phyloP scores from a whole-genome alignment of 2,797 vertebrate genomes.

The Hippopotamyrus pictus region DNA sequence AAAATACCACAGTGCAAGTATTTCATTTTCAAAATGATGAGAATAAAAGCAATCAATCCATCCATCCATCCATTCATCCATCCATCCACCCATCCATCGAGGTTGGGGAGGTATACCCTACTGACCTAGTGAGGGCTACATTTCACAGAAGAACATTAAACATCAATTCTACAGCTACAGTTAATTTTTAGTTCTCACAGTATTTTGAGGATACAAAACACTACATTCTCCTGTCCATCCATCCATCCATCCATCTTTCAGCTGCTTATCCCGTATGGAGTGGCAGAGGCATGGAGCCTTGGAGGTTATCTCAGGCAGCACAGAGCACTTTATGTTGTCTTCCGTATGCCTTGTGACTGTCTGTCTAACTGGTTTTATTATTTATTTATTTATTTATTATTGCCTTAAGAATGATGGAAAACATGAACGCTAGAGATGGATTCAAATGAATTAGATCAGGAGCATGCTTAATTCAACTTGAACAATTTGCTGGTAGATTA shows the following conservation, averaged over 20 bases:
- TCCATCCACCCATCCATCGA: not conserved
- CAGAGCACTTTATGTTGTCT: not conserved
- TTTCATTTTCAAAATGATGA: not conserved
- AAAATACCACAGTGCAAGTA: not conserved
- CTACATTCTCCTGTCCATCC: slow-evolving; percentile 26
- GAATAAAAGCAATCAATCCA: not conserved
- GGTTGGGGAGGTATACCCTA: not conserved
- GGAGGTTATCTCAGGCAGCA: not conserved
- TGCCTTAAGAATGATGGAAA: not conserved
- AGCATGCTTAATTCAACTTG: slow-evolving; percentile 23
- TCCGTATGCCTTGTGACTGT: not conserved
- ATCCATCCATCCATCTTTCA: not conserved
- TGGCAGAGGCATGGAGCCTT: slow-evolving; percentile 14
- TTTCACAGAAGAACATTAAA: slow-evolving; percentile 37
- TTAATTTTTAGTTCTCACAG: slow-evolving; percentile 26
- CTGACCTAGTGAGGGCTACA: slow-evolving; percentile 21
- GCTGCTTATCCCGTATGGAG: not conserved
- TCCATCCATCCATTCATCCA: not conserved
- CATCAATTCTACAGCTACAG: slow-evolving; percentile 23
- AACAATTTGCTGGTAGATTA: slow-evolving; percentile 10
- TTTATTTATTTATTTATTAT: not conserved
- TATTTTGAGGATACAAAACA: slow-evolving; percentile 33
- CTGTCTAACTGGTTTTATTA: not conserved
- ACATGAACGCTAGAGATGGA: slow-evolving; percentile 22
- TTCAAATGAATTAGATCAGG: slow-evolving; percentile 40